Base-by-base conservation (phyloP, 2,888 invertebrate species). In the Cataglyphis albicans region DNA sequence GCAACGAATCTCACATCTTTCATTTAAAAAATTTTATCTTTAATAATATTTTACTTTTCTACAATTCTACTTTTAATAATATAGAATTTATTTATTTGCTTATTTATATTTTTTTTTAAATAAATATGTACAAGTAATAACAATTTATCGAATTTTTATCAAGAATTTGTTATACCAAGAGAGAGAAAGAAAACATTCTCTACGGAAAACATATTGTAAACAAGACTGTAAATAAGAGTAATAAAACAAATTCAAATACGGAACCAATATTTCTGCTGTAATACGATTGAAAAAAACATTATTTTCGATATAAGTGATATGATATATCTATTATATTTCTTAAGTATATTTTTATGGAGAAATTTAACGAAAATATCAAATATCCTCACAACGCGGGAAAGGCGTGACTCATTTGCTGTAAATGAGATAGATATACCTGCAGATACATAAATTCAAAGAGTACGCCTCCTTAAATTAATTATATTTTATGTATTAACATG, bases 391-490 rank as follows among this genome's bases (percentile, higher is more conserved):
- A 59, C 73, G 57, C 32, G 70, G 32, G 65, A 85, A 41, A 59
- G 25, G 73, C 61, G 63, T 81, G 83, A 86, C 63, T 86, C 73
- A 78, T 48, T 81, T 67, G n/a, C 64, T 52, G 73, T 73, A 67
- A 55, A 73, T 29, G 57, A 57, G 73, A 84, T 74, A 82, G 44
- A 75, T 75, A 64, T 55, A 68, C 52, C 32, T 61, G 65, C 38
- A 67, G 57, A 67, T 48, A 73, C 65, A 86, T 83, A 86, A 83
- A 86, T 78, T 81, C 81, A 41, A 35, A 64, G 64, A 64, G 52
- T 83, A 81, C 61, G 80, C 82, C 82, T 78, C 67, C 67, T 38
- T 32, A 68, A 86, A 83, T 85, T 78, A 81, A 85, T 85, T 83
- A 76, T 44, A 38, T 41, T 75, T 82, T 32, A 63, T 63, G 72